Evolutionary conservation across 2,888 invertebrate genomes (phyloP), one percentile per base, ranked within the genome.

Genomic region (Helleia helle): DNA sequence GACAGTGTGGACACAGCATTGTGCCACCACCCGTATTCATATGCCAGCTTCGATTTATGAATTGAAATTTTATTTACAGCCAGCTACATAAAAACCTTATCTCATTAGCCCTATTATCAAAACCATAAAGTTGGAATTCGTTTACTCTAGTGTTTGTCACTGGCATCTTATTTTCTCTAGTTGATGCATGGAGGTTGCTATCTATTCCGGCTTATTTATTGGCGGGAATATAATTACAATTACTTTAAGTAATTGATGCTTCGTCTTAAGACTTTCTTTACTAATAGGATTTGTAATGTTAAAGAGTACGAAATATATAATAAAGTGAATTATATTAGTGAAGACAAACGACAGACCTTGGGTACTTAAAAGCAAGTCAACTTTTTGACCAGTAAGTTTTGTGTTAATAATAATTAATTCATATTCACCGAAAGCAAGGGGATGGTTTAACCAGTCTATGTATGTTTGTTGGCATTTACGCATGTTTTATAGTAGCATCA

Each of bases 31-130:
- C 59, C 56, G 71, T 75, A 77, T 77, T 75, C 75, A 76, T 72
- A 75, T 73, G 76, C 67, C 76, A 74, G 66, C 63, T 65, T 62
- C 61, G 63, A 77, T 75, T 75, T 77, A 77, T 77, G 59, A 51
- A 60, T 57, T 52, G 41, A 57, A 62, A 51, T 44, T 44, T 51
- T 51, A 44, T 38, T 47, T 47, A 40, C 52, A 36, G 14, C 27
- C 29, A 37, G 15, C 6, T 5, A 5, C 22, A 7, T 30, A 36
- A 49, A 50, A 44, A 31, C 15, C 5, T n/a, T 9, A 18, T 3
- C 30, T 14, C 38, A 31, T 27, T 11, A 26, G 24, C 42, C 42
- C 40, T 49, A 47, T n/a, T 31, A 8, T 1, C 12, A 2, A 39
- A 0, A 3, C 12, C 0, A 34, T 50, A 59, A 47, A 46, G 51